Conservation (phyloP, 2,113 vertebrate genomes). For the Tylochromis polylepis region DNA sequence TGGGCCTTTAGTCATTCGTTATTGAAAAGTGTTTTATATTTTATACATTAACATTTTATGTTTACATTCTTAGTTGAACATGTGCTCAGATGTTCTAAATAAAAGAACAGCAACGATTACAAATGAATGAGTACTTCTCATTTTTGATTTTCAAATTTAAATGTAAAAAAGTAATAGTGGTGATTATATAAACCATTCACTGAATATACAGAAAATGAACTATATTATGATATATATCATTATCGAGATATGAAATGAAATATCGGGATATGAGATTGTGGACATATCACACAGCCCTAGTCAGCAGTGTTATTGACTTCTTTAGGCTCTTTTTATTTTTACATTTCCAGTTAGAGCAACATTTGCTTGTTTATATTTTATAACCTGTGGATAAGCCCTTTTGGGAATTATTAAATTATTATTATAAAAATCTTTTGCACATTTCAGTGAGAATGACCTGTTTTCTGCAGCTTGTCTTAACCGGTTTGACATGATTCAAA, state of each 20-base stretch:
- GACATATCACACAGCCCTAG: not conserved
- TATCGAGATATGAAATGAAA: too few species aligned
- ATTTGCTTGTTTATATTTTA: too few species aligned
- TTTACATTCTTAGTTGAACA: not conserved
- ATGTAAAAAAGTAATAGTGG: not conserved
- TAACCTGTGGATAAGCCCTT: too few species aligned
- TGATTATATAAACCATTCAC: not conserved
- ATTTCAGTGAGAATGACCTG: too few species aligned
- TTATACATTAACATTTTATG: not conserved
- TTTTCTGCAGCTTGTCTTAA: too few species aligned
- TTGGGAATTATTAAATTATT: too few species aligned
- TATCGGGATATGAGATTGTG: not conserved
- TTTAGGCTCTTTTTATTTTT: too few species aligned
- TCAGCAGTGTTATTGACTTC: too few species aligned
- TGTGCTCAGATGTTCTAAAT: not conserved
- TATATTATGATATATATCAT: not conserved
- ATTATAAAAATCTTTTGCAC: too few species aligned
- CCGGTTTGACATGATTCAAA: too few species aligned
- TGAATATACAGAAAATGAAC: not conserved
- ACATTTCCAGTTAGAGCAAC: too few species aligned
- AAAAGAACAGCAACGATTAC: not conserved
- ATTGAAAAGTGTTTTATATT: not conserved
- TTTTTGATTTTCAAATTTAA: not conserved
- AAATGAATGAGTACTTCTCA: not conserved
- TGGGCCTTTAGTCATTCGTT: not conserved